Conservation (phyloP, 2,797 vertebrate genomes). For the Cephalopachus bancanus region DNA sequence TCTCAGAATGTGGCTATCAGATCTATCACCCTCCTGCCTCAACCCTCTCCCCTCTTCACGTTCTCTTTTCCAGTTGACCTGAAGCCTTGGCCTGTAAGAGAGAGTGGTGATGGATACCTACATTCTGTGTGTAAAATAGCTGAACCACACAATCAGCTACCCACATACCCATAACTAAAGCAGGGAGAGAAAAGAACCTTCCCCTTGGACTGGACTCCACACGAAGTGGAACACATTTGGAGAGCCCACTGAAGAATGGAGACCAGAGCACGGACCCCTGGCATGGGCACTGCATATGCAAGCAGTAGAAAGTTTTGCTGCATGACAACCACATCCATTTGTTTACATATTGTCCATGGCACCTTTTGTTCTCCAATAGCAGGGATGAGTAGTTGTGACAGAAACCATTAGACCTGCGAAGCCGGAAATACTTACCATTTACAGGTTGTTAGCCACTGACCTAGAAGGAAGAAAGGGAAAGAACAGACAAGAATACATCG, state of each 20-base stretch:
- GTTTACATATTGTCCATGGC: not conserved
- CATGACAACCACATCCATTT: not conserved
- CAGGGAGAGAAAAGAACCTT: not conserved
- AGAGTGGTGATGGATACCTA: not conserved
- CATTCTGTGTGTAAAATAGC: not conserved
- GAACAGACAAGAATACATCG: not conserved
- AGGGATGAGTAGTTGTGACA: not conserved
- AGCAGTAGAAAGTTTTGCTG: not conserved
- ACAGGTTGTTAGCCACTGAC: not conserved
- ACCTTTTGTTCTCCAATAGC: not conserved
- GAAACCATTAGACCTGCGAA: not conserved
- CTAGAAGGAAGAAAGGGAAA: not conserved
- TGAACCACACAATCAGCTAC: not conserved
- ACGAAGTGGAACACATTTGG: not conserved
- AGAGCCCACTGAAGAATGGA: not conserved
- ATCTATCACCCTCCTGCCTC: not conserved
- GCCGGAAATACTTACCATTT: not conserved
- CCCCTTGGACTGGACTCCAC: not conserved
- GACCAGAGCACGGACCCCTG: not conserved
- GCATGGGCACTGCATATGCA: not conserved
- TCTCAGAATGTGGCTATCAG: not conserved
- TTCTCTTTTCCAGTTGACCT: conserved; percentile 27
- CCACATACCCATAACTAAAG: not conserved
- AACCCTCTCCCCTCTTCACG: not conserved
- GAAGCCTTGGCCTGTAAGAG: not conserved